Evolutionary conservation across 2,888 invertebrate genomes (phyloP).

Genomic region (Caenorhabditis parvicauda): DNA sequence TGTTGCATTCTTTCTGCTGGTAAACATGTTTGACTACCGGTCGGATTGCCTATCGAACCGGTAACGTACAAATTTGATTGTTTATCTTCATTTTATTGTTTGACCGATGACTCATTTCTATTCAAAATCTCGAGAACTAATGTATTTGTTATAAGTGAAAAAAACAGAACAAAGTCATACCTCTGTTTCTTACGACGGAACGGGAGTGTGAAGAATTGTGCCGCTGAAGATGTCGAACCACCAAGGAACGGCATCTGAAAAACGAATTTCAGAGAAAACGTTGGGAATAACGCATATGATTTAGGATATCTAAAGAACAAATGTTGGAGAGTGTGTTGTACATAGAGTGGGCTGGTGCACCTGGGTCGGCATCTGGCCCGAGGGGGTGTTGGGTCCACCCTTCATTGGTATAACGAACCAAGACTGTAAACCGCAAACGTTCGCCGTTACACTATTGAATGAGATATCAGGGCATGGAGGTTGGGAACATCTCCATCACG

Average conservation of each 20-base stretch:
- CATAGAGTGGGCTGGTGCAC: too few relatives aligned
- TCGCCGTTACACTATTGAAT: too few relatives aligned
- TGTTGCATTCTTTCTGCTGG: background rate
- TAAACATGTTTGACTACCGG: constrained; percentile 4
- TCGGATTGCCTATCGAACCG: background rate
- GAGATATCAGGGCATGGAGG: too few relatives aligned
- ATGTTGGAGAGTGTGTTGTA: too few relatives aligned
- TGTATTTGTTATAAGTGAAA: background rate
- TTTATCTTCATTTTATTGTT: background rate
- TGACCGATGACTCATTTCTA: background rate
- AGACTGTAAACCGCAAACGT: too few relatives aligned
- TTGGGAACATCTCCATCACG: too few relatives aligned
- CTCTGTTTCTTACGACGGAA: constrained; percentile 56
- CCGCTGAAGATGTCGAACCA: constrained; percentile 35
- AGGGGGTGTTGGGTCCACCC: too few relatives aligned
- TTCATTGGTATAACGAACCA: too few relatives aligned
- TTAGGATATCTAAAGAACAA: too few relatives aligned
- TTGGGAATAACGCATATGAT: too few relatives aligned
- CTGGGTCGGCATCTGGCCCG: too few relatives aligned
- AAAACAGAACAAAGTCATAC: constrained; percentile 9
- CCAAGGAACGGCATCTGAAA: constrained; percentile 43
- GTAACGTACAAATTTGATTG: background rate
- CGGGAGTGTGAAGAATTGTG: constrained; percentile 53
- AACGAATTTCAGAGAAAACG: too few relatives aligned
- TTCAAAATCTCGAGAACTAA: background rate